Evolutionary conservation across 2,113 vertebrate genomes (phyloP).

Genomic region (Perca schrenkii): DNA sequence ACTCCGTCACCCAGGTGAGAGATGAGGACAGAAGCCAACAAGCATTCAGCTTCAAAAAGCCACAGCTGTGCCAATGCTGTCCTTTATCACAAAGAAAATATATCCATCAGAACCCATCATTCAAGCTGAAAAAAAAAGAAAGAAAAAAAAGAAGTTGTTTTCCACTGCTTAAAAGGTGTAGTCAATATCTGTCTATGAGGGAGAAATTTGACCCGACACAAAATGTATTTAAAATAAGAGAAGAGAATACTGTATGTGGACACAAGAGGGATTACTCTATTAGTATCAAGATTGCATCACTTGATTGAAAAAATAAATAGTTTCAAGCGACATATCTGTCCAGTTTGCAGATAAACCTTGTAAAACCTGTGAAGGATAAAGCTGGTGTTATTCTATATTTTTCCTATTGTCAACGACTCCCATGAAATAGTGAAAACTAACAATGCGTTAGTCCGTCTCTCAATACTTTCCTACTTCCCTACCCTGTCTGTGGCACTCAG

Average conservation of each 20-base stretch:
- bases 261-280: not conserved
- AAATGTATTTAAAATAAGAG: not conserved
- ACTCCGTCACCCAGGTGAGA: slow-evolving; percentile 10
- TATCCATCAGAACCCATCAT: not conserved
- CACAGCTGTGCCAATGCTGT: not conserved
- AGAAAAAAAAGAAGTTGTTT: too few species aligned
- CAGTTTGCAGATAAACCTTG: not conserved
- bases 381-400: not conserved
- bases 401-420: not conserved
- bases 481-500: not conserved
- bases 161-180: not conserved
- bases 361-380: not conserved
- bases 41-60: not conserved
- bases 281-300: not conserved
- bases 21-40: slow-evolving; percentile 19
- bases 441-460: not conserved
- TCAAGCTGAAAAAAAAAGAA: not conserved
- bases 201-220: not conserved
- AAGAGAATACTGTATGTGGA: not conserved
- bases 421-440: not conserved
- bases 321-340: not conserved
- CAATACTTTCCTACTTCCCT: not conserved
- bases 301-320: not conserved
- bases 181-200: not conserved
- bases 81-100: not conserved